Evolutionary conservation across 2,113 vertebrate species (phyloP), one percentile per base, ranked within the genome.

Genomic region (Neomonachus schauinslandi): DNA sequence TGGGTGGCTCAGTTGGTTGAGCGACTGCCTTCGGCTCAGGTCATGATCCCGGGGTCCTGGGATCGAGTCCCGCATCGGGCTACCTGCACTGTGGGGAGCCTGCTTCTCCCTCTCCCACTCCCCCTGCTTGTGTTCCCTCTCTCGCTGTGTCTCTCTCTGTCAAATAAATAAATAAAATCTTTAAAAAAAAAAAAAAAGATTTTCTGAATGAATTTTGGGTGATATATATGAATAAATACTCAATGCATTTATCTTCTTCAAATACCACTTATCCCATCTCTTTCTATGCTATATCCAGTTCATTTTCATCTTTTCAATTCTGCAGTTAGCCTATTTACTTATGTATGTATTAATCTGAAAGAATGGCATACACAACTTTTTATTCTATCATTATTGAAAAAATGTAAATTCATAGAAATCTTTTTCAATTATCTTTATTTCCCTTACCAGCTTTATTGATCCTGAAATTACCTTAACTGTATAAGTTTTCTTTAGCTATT

Each of bases 301-400:
- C 55, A 87, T 82, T 85, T 96, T 89, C 15, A 92, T 42, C 31
- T 61, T 97, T 39, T 46, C 39, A 93, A 33, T 65, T 46, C 13
- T 69, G 10, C 10, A 63, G 1, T 83, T 90, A 83, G 22, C 42
- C 19, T 83, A 15, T 89, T 57, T 95, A 65, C n/a, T 57, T 91
- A 76, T 31, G 65, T 55, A 63, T 5, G 39, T 39, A 76, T 10
- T 67, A 94, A 65, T 81, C 4, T 79, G 22, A 95, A 87, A 26
- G 13, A 80, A 81, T 28, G 39, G 0, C 14, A n/a, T 26, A 42
- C 4, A 72, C 24, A 94, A 55, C 7, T 55, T 57, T 91, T 97
- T 96, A 55, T 88, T 86, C 19, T 72, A 77, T 82, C 1, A 46
- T 76, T 97, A 51, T 16, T 12, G 33, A 39, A 72, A 88, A 86